phyloP scores from a whole-genome alignment of 2,113 vertebrate species.

The Trematocara nigrifrons region DNA sequence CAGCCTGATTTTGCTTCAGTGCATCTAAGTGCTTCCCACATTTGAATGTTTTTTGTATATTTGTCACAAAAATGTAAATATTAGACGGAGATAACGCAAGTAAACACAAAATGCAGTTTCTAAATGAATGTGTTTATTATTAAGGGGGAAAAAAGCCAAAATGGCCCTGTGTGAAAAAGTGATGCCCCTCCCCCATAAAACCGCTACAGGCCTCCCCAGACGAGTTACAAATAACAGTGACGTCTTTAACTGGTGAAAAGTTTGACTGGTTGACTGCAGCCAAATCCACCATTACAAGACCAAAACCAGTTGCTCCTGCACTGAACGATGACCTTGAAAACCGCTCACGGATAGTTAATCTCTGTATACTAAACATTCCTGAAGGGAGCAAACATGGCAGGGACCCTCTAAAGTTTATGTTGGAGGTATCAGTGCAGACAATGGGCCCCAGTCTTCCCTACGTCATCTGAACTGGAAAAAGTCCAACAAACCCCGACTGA shows the following conservation, averaged over 20 bases:
- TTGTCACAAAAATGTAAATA: neutral
- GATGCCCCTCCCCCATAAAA: neutral
- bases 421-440: neutral
- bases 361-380: neutral
- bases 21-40: neutral
- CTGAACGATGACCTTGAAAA: neutral
- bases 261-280: neutral
- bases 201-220: neutral
- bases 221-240: neutral
- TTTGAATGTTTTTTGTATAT: neutral
- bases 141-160: neutral
- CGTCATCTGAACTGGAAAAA: neutral
- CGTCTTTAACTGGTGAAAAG: neutral
- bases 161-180: neutral
- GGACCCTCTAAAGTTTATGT: neutral
- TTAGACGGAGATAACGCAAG: neutral
- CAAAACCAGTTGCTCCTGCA: neutral
- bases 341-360: neutral
- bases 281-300: neutral
- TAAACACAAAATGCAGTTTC: neutral
- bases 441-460: neutral
- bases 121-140: neutral
- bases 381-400: neutral
- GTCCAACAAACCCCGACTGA: neutral
- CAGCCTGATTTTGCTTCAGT: neutral